A percentile compares a stretch with the other conserved stretches of the same genome.
phyloP scores from a whole-genome alignment of 2,888 invertebrate species.

The Rhamnusium bicolor region DNA sequence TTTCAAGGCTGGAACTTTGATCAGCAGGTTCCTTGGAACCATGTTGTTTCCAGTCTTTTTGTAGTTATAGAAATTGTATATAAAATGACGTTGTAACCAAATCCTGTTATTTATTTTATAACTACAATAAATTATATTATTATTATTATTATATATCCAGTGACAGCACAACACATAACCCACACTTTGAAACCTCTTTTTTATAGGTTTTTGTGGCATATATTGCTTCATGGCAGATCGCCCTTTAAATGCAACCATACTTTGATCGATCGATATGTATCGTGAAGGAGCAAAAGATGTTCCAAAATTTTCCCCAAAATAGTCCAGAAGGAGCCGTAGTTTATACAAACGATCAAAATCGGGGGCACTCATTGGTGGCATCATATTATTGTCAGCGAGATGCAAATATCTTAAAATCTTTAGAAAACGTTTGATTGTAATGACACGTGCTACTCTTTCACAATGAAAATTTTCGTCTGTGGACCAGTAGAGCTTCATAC shows the following conservation, averaged over 20 bases:
- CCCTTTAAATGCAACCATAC: too few species aligned
- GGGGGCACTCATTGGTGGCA: background rate
- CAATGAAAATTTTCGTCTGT: conserved; percentile 17
- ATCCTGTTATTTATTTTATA: too few species aligned
- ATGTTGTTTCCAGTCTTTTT: too few species aligned
- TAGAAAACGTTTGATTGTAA: conserved; percentile 20
- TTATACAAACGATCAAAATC: conserved; percentile 27
- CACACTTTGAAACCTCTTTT: background rate
- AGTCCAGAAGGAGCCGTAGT: conserved; percentile 20
- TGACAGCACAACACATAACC: conserved; percentile 31
- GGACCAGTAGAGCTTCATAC: conserved; percentile 20
- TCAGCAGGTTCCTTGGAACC: too few species aligned
- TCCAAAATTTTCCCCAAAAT: conserved; percentile 15
- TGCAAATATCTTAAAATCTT: conserved; percentile 9
- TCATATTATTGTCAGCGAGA: conserved; percentile 11
- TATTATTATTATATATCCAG: conserved; percentile 16
- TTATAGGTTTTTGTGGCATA: background rate
- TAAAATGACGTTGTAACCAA: too few species aligned
- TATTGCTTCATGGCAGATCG: background rate
- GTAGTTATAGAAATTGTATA: too few species aligned
- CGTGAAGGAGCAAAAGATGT: background rate
- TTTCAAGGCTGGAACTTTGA: too few species aligned
- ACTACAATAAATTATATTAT: too few species aligned
- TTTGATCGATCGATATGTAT: background rate
- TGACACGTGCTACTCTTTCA: conserved; percentile 8